phyloP scores from a whole-genome alignment of 2,113 vertebrate species.

The Oreocharis arfaki region DNA sequence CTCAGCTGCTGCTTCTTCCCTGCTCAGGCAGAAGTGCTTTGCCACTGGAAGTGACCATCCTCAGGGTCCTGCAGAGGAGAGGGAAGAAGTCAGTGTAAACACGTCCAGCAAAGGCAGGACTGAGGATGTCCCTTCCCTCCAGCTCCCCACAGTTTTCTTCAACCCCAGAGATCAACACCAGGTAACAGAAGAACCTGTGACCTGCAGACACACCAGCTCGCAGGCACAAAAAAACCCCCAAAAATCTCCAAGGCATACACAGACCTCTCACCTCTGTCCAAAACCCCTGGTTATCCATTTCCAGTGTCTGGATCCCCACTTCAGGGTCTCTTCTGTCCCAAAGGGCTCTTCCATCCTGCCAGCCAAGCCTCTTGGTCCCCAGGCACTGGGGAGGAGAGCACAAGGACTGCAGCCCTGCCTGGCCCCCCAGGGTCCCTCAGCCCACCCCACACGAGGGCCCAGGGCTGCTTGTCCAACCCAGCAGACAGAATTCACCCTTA shows the following conservation, averaged over 20 bases:
- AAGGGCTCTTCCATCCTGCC: not conserved
- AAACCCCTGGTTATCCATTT: constrained; percentile 38
- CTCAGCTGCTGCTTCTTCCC: not conserved
- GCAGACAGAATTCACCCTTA: not conserved
- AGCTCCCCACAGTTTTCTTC: too few relatives aligned
- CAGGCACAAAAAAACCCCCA: not conserved
- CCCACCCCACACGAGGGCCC: not conserved
- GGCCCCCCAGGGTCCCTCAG: not conserved
- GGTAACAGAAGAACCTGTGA: not conserved
- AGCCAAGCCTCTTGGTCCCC: not conserved
- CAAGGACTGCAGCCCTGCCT: not conserved
- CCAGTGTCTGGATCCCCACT: not conserved
- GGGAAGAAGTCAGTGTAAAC: not conserved
- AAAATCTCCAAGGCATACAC: too few relatives aligned
- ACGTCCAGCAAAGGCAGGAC: too few relatives aligned
- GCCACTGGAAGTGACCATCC: not conserved
- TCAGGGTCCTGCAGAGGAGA: not conserved
- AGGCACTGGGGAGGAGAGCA: not conserved
- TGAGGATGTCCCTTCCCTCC: not conserved
- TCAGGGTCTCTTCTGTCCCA: not conserved
- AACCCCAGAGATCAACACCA: not conserved
- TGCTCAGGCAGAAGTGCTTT: not conserved
- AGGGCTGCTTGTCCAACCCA: not conserved
- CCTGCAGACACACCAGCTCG: not conserved
- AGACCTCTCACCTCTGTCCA: not conserved